phyloP scores from a whole-genome alignment of 2,888 invertebrate genomes.

The Perizoma affinitatum region DNA sequence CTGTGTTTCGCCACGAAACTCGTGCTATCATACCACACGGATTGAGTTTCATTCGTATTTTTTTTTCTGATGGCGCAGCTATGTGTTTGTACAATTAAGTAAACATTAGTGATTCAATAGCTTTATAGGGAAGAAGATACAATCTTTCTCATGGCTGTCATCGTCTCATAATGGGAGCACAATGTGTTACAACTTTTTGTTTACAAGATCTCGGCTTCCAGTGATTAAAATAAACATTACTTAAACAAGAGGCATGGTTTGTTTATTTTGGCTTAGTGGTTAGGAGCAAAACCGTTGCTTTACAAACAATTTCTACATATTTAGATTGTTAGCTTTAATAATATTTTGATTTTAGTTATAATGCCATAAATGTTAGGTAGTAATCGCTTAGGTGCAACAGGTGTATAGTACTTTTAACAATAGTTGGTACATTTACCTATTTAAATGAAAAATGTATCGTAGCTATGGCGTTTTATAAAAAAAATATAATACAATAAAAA shows the following conservation, averaged over 20 bases:
- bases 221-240: conserved; percentile 61
- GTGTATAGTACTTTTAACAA: no score
- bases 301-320: conserved; percentile 54
- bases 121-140: conserved; percentile 31
- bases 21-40: no score
- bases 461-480: no score
- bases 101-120: conserved; percentile 6
- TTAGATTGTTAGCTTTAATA: conserved; percentile 48
- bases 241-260: conserved; percentile 47
- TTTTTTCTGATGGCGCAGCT: no score
- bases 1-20: no score
- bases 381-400: no score
- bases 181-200: conserved; percentile 59
- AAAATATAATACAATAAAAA: no score
- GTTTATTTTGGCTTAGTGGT: conserved; percentile 71
- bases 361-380: not conserved
- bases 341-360: conserved; percentile 34
- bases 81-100: not conserved
- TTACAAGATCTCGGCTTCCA: conserved; percentile 55
- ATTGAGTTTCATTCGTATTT: no score
- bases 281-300: conserved; percentile 53
- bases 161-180: conserved; percentile 55
- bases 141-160: conserved; percentile 56
- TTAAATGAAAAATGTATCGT: no score
- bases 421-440: not conserved